Evolutionary conservation across 2,888 invertebrate genomes (phyloP), one percentile per base, ranked within the genome.

Genomic region (Gordius sp.): DNA sequence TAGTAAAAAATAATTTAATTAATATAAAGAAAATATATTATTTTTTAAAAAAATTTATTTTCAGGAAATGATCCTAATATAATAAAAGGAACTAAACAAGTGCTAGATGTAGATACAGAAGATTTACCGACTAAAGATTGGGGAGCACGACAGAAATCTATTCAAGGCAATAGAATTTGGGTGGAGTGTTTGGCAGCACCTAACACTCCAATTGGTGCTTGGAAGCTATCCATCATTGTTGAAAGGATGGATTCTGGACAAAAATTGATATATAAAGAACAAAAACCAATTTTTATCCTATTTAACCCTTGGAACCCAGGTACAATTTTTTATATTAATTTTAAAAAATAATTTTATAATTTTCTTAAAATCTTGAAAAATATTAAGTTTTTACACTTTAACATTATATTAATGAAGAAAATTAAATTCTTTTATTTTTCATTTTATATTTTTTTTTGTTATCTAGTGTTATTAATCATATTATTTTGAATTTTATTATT

Each of bases 261-360:
- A n/a, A n/a, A n/a, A 20, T n/a, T 20, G 20, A 23, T 27, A 4
- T 54, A 26, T 20, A 54, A 54, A 27, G 23, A n/a, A 54, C 4
- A 54, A 27, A 54, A 28, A 27, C 55, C 28, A 16, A 54, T 54
- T 27, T 54, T 27, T 27, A 27, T 54, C 8, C 28, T 54, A 20
- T 54, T 54, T 20, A 54, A 54, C 20, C 55, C 55, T 4, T 54
- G 55, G 55, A n/a, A 23, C 20, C 24, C 24, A 28, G 27, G 55
- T 54, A 54, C 4, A 4, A 47, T 33, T 33, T 33, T 33, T 33
- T 13, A 13, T 33, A n/a, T n/a, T n/a, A n/a, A n/a, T n/a, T n/a
- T n/a, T n/a, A n/a, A n/a, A n/a, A n/a, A n/a, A n/a, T n/a, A n/a
- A n/a, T n/a, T n/a, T n/a, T n/a, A n/a, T n/a, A n/a, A n/a, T n/a